Percentiles rank a stretch among this genome's conserved stretches.
Evolutionary conservation across 2,888 invertebrate species (phyloP).

Genomic region (Troglohyphantes excavatus): DNA sequence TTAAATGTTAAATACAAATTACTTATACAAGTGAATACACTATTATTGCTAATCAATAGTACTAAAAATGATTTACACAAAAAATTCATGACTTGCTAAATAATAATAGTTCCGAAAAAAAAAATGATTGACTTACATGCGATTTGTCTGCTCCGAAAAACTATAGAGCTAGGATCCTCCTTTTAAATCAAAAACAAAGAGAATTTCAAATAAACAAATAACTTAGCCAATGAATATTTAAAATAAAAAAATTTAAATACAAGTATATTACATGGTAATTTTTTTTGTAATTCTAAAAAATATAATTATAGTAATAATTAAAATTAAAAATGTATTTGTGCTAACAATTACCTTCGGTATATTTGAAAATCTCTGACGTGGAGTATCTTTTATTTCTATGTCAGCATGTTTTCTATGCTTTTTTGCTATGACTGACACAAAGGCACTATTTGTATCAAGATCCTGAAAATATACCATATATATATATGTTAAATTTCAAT

Average conservation of each 20-base stretch:
- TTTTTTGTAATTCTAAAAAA: neutral
- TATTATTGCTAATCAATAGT: too few species aligned
- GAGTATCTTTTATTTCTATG: slow-evolving; percentile 13
- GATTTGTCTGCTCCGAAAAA: slow-evolving; percentile 70
- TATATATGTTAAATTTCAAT: neutral
- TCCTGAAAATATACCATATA: slow-evolving; percentile 48
- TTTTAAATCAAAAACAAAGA: slow-evolving; percentile 8
- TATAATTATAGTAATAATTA: too few species aligned
- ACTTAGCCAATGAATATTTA: neutral
- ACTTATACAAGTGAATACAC: too few species aligned
- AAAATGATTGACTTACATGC: slow-evolving; percentile 66
- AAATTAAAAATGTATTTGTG: too few species aligned
- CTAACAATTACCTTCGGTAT: slow-evolving; percentile 10
- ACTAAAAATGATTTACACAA: too few species aligned
- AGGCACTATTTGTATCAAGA: slow-evolving; percentile 74
- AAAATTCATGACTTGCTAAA: too few species aligned
- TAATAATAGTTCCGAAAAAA: too few species aligned
- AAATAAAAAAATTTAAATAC: neutral
- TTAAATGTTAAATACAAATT: too few species aligned
- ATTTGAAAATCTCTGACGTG: neutral
- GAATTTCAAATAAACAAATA: neutral
- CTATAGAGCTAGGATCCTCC: slow-evolving; percentile 44
- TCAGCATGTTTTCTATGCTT: slow-evolving; percentile 55
- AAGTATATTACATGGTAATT: neutral
- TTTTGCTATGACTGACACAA: slow-evolving; percentile 75